Evolutionary conservation across 2,797 vertebrate species (phyloP).

Genomic region (Oceanodroma leucorhoa): DNA sequence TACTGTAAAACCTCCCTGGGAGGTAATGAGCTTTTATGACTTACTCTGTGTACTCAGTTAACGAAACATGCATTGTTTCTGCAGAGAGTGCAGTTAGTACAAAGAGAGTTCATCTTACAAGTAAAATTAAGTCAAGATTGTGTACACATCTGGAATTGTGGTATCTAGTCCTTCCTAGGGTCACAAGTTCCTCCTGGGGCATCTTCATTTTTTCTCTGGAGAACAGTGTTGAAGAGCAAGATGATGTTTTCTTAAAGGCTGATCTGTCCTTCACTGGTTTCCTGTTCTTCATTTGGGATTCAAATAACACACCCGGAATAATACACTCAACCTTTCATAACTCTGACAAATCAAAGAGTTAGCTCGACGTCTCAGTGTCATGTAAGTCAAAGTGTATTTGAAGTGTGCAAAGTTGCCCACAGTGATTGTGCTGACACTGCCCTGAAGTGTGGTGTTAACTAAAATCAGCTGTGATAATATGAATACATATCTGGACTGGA

Average conservation of each 20-base stretch:
- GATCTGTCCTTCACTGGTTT: not conserved
- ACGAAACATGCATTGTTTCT: not conserved
- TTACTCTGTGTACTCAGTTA: not conserved
- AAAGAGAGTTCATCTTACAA: not conserved
- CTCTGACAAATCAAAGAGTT: not conserved
- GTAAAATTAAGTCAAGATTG: not conserved
- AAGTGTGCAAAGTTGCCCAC: not conserved
- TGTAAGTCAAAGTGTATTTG: not conserved
- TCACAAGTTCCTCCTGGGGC: not conserved
- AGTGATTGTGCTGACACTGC: not conserved
- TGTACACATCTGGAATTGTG: not conserved
- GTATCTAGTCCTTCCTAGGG: not conserved
- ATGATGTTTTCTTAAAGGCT: not conserved
- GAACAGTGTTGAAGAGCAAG: not conserved
- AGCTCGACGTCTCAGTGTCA: fast-evolving
- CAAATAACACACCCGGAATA: not conserved
- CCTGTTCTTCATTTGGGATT: not conserved
- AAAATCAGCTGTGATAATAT: not conserved
- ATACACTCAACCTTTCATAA: not conserved
- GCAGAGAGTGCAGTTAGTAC: not conserved
- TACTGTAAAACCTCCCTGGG: conserved; percentile 56
- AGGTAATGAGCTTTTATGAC: conserved; percentile 46
- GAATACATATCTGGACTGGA: not conserved
- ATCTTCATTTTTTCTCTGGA: not conserved
- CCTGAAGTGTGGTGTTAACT: not conserved